These are phyloP conservation scores for Dinoponera quadriceps DNA, from an alignment of 1,140 invertebrate genomes.

Conservation along the genomic window DNA sequence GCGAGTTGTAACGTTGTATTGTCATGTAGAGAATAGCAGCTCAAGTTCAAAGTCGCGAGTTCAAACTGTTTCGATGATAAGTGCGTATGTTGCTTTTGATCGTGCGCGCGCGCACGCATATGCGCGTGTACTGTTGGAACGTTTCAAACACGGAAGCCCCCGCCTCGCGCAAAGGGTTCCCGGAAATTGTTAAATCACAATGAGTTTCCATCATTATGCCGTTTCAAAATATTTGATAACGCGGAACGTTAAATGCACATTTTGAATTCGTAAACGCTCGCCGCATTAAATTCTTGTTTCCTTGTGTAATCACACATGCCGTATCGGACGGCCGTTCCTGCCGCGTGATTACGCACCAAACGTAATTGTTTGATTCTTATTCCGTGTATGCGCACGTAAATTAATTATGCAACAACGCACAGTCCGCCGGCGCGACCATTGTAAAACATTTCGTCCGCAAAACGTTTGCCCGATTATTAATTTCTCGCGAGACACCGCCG, in stretches of 20 bases:
- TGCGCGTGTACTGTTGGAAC: not conserved
- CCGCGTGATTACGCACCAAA: not conserved
- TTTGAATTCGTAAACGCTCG: slow-evolving; percentile 15
- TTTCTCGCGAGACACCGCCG: not conserved
- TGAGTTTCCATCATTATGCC: slow-evolving; percentile 3
- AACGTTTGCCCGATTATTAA: too few relatives aligned
- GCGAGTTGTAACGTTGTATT: not conserved
- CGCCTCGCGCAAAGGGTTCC: slow-evolving; percentile 8
- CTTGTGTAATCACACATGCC: not conserved
- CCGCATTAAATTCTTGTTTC: slow-evolving; percentile 1
- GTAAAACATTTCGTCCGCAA: too few relatives aligned
- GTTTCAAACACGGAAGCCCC: slow-evolving; percentile 11
- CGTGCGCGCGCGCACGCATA: not conserved
- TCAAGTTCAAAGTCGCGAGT: not conserved
- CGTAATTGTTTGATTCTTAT: not conserved
- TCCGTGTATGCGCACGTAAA: not conserved
- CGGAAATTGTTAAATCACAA: slow-evolving; percentile 19
- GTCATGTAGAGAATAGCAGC: not conserved
- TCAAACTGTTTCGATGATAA: not conserved
- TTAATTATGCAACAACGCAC: too few relatives aligned
- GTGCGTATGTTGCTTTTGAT: not conserved
- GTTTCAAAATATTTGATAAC: slow-evolving; percentile 15
- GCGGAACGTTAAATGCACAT: not conserved
- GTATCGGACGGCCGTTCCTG: not conserved
- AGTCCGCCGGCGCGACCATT: too few relatives aligned